Base-by-base conservation (phyloP, 2,113 vertebrate species). In the Phylloscopus trochilus region DNA sequence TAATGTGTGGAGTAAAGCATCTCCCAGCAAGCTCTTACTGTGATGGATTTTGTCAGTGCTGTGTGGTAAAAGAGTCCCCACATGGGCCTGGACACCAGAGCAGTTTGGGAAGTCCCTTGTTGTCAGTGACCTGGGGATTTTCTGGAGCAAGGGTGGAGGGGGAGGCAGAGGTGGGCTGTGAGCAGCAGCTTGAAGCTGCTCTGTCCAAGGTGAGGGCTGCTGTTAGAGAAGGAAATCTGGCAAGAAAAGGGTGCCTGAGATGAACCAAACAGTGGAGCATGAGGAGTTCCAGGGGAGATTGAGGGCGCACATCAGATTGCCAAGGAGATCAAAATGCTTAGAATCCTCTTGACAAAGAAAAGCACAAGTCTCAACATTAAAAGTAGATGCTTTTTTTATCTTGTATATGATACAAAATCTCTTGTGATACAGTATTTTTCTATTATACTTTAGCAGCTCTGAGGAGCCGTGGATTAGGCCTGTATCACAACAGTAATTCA, bases 381-480 rank as follows among this genome's bases (percentile, higher is more conserved):
- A 94, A 96, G 86, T 26, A 84, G 69, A 66, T 69, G 80, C 37
- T 92, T 95, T 95, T 95, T 94, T 92, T 58, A 96, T 94, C 92
- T 93, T 72, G 64, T 44, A n/a, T 56, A 21, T 35, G 88, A 84
- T 90, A 83, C 77, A 83, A 77, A 90, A 77, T 89, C 91, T 96
- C 94, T 89, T 96, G 83, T 86, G 90, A 96, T 93, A 60, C 4
- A 37, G 49, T 52, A 15, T 56, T 92, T 91, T 78, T 80, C 76
- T 95, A 44, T 82, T 92, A 69, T 53, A 59, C 46, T 93, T 95
- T 41, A 92, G 90, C 73, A 83, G 89, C 83, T 95, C 64, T 44
- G 24, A 90, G 85, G 83, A 85, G 77, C 47, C n/a, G 77, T 84
- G 88, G 95, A 97, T 97, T 95, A 96, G 95, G 93, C 93, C 95